These are phyloP conservation scores for Apamea monoglypha DNA, from an alignment of 2,888 invertebrate species.

Conservation along the genomic window DNA sequence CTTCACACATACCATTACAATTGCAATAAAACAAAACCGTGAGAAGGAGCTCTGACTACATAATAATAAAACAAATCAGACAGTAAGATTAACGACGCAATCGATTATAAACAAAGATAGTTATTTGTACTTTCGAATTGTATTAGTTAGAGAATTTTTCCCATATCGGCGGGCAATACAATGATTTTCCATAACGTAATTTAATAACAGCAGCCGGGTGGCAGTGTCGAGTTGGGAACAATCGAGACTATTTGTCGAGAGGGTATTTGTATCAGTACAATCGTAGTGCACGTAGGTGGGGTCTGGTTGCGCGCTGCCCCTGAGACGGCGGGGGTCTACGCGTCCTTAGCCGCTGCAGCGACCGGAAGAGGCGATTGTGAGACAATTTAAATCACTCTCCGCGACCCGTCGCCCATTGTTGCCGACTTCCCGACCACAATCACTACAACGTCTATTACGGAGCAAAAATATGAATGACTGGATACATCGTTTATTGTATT, in stretches of 20 bases:
- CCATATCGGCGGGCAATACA: slow-evolving; percentile 54
- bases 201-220: slow-evolving; percentile 57
- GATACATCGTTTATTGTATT: slow-evolving; percentile 56
- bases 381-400: slow-evolving; percentile 86
- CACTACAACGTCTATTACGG: slow-evolving; percentile 63
- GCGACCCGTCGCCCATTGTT: slow-evolving; percentile 80
- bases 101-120: slow-evolving; percentile 57
- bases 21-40: slow-evolving; percentile 66
- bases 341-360: slow-evolving; percentile 74
- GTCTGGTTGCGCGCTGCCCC: slow-evolving; percentile 62
- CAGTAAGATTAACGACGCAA: slow-evolving; percentile 60
- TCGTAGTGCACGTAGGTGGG: slow-evolving; percentile 61
- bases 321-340: slow-evolving; percentile 66
- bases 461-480: slow-evolving; percentile 66
- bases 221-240: slow-evolving; percentile 63
- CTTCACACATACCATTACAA: slow-evolving; percentile 43
- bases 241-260: slow-evolving; percentile 69
- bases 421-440: slow-evolving; percentile 79
- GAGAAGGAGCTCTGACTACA: slow-evolving; percentile 63
- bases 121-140: slow-evolving; percentile 60
- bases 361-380: slow-evolving; percentile 86
- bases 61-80: slow-evolving; percentile 55
- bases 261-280: slow-evolving; percentile 68
- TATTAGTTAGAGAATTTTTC: slow-evolving; percentile 60
- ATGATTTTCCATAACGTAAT: slow-evolving; percentile 61